Evolutionary conservation across 2,797 vertebrate genomes (phyloP).

Genomic region (Alexandromys oeconomus): DNA sequence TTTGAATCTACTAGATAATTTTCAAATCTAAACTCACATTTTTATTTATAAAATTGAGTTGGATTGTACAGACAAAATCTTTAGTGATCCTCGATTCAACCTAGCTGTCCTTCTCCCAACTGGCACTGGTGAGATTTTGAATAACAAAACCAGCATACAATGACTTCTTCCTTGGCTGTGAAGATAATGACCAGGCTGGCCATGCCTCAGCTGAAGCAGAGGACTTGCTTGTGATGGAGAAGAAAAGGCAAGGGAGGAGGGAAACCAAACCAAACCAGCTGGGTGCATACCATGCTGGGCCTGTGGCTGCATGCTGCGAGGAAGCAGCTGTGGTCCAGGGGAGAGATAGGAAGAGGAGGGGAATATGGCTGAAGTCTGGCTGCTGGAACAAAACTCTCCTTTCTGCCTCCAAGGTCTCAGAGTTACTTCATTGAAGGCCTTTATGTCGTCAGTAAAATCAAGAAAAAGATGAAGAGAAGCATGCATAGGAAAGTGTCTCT

Average conservation of each 20-base stretch:
- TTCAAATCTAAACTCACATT: not conserved
- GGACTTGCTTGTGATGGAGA: not conserved
- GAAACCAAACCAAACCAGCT: not conserved
- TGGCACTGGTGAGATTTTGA: not conserved
- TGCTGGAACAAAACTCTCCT: not conserved
- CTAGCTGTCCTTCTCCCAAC: not conserved
- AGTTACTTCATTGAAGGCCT: not conserved
- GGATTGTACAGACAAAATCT: not conserved
- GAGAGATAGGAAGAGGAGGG: accelerated
- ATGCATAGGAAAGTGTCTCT: not conserved
- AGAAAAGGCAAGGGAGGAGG: not conserved
- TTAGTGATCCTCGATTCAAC: not conserved
- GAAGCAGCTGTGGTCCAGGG: not conserved
- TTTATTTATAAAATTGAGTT: not conserved
- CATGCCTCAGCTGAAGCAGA: not conserved
- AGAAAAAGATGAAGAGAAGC: not conserved
- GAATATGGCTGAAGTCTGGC: not conserved
- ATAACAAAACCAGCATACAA: not conserved
- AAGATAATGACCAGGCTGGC: not conserved
- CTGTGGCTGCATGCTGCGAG: not conserved
- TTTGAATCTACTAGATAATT: not conserved
- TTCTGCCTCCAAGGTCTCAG: not conserved
- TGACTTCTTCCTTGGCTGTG: not conserved
- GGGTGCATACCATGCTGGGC: too few relatives aligned
- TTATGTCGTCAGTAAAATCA: not conserved